Conservation (phyloP, 2,888 invertebrate species). For the Gryllus longicercus region DNA sequence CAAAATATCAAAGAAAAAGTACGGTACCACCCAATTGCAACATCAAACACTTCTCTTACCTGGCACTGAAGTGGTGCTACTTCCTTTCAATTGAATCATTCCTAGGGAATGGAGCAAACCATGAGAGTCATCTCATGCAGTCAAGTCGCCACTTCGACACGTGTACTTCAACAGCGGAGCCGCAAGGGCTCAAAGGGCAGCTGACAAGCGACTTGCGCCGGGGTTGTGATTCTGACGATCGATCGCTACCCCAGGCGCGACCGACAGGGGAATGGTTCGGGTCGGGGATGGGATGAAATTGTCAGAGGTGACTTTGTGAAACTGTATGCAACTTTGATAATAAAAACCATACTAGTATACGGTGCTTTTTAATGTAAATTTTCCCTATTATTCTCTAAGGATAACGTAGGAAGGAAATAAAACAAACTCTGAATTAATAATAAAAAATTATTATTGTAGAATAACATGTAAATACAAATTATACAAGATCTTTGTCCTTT, state of each 20-base stretch:
- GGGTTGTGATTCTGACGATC: not conserved
- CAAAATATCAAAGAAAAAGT: no score
- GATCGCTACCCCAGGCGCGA: not conserved
- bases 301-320: not conserved
- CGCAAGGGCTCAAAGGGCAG: not conserved
- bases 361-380: not conserved
- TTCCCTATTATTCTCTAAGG: not conserved
- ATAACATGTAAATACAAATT: conserved; percentile 21
- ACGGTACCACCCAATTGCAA: no score
- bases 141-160: no score
- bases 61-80: no score
- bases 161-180: conserved; percentile 24
- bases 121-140: no score
- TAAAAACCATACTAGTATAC: not conserved
- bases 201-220: not conserved
- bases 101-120: no score
- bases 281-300: conserved; percentile 20
- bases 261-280: not conserved
- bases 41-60: no score
- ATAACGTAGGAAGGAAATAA: no score
- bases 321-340: not conserved
- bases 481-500: conserved; percentile 17
- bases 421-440: not conserved
- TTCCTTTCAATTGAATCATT: no score
- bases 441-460: conserved; percentile 23